Percentiles rank a stretch among this genome's conserved stretches.
These are phyloP conservation scores for Podarcis muralis DNA, from an alignment of 2,113 vertebrate species.

Conservation along the genomic window DNA sequence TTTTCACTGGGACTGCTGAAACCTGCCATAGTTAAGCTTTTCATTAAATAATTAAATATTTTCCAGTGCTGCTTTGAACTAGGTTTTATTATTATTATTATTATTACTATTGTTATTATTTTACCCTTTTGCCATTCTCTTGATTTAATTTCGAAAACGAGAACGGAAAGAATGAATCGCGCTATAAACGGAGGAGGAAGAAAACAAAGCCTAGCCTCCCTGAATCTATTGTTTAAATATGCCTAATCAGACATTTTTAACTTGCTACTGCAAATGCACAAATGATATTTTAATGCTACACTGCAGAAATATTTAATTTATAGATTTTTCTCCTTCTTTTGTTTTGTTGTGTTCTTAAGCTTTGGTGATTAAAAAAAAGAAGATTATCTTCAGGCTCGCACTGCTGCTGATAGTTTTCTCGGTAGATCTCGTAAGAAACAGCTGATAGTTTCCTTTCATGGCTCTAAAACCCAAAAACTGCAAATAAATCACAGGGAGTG, in stretches of 20 bases:
- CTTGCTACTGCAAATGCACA: conserved; percentile 72
- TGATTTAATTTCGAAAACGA: conserved; percentile 52
- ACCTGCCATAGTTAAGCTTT: conserved; percentile 65
- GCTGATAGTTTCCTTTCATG: conserved; percentile 72
- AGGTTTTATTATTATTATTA: conserved; percentile 43
- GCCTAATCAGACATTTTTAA: conserved; percentile 63
- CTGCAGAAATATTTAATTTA: conserved; percentile 67
- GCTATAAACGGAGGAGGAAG: conserved; percentile 37
- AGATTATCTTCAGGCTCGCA: conserved; percentile 72
- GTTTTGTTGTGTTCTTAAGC: conserved; percentile 62
- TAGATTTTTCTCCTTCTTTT: conserved; percentile 60
- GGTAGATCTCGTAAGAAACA: conserved; percentile 67
- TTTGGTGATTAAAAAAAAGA: conserved; percentile 66
- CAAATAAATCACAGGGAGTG: conserved; percentile 58
- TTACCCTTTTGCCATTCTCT: conserved; percentile 55
- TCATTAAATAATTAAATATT: conserved; percentile 44
- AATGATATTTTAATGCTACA: conserved; percentile 67
- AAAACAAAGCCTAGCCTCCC: neutral
- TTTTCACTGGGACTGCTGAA: conserved; percentile 80
- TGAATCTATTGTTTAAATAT: conserved; percentile 64
- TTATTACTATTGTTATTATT: conserved; percentile 48
- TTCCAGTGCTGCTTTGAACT: conserved; percentile 61
- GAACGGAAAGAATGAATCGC: conserved; percentile 42
- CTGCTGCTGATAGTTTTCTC: conserved; percentile 73
- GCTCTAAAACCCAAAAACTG: conserved; percentile 54